Conservation (phyloP, 2,113 vertebrate species). For the Anoplopoma fimbria region DNA sequence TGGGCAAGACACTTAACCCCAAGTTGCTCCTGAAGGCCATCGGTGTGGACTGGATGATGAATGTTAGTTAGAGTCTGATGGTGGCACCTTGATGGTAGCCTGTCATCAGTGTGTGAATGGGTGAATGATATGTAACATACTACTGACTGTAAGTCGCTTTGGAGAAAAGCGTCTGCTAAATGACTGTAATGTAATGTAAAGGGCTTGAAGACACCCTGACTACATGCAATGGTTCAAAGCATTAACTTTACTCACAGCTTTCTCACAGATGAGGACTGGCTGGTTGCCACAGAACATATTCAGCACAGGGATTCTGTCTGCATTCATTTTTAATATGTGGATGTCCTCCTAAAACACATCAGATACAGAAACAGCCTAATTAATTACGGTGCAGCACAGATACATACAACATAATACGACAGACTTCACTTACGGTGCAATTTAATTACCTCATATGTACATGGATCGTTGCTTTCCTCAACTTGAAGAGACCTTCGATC, state of each 20-base stretch:
- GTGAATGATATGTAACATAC: too few relatives aligned
- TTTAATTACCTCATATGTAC: slow-evolving; percentile 58
- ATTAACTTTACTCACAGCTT: slow-evolving; percentile 83
- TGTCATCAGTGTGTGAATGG: too few relatives aligned
- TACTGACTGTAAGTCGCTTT: too few relatives aligned
- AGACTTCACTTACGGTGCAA: neutral
- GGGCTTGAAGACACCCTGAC: neutral
- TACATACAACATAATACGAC: neutral
- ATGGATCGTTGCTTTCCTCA: slow-evolving; percentile 19
- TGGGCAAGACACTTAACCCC: too few relatives aligned
- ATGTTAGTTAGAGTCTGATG: too few relatives aligned
- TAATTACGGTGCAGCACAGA: neutral
- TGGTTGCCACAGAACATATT: slow-evolving; percentile 80
- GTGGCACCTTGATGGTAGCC: too few relatives aligned
- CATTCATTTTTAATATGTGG: slow-evolving; percentile 82
- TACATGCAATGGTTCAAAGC: neutral
- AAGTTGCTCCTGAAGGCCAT: too few relatives aligned
- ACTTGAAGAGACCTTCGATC: slow-evolving; percentile 60
- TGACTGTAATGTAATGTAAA: too few relatives aligned
- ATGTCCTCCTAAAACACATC: slow-evolving; percentile 85
- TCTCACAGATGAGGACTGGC: slow-evolving; percentile 86
- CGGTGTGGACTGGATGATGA: too few relatives aligned
- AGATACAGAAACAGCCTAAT: neutral
- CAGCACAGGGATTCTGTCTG: slow-evolving; percentile 76
- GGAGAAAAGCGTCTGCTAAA: too few relatives aligned